Conservation (phyloP, 2,888 invertebrate species). For the Brachyopa scutellaris region DNA sequence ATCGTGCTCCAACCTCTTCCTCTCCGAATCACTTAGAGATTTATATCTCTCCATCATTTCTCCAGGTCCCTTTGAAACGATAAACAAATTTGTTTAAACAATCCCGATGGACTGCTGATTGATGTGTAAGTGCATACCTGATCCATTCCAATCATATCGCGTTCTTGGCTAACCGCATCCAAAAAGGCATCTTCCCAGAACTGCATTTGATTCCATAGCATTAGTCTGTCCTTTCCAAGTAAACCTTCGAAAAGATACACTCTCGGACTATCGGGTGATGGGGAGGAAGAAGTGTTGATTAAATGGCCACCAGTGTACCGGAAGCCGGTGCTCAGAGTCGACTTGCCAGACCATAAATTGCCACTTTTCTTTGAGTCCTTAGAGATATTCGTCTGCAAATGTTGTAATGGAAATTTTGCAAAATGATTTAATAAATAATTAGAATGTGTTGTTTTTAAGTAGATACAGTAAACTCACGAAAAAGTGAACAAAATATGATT, state of each 20-base stretch:
- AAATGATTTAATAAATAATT: too few relatives aligned
- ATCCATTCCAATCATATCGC: conserved; percentile 99
- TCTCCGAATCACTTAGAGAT: conserved; percentile 94
- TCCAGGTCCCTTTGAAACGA: conserved; percentile 87
- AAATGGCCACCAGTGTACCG: conserved; percentile 94
- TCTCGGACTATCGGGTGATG: conserved; percentile 92
- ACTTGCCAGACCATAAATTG: conserved; percentile 96
- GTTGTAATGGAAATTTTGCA: background rate
- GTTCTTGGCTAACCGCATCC: conserved; percentile 98
- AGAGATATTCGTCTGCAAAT: conserved; percentile 80
- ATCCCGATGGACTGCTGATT: too few relatives aligned
- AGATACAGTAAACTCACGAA: too few relatives aligned
- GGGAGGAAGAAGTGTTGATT: conserved; percentile 91
- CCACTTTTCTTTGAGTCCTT: conserved; percentile 90
- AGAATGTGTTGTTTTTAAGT: too few relatives aligned
- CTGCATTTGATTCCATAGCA: conserved; percentile 99
- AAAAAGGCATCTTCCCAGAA: conserved; percentile 99
- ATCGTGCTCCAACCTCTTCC: conserved; percentile 97
- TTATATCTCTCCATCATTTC: conserved; percentile 99
- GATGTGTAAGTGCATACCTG: conserved; percentile 87
- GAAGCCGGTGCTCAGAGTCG: conserved; percentile 92
- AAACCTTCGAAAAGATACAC: conserved; percentile 96
- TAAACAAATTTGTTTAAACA: too few relatives aligned
- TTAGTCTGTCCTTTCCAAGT: conserved; percentile 86
- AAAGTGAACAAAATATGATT: too few relatives aligned